Evolutionary conservation across 2,888 invertebrate genomes (phyloP).

Genomic region (Sisyra terminalis): DNA sequence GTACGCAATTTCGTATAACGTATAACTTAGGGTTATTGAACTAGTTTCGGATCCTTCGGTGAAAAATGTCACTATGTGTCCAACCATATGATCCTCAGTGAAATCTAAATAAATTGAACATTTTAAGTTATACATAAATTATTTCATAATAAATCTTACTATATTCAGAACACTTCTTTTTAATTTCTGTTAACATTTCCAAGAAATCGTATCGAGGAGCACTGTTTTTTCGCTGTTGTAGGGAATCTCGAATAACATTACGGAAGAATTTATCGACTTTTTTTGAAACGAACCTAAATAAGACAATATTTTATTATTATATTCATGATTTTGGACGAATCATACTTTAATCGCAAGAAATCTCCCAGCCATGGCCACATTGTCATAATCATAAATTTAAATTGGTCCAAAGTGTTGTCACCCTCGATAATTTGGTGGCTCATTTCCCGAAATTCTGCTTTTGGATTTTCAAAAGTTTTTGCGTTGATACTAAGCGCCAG

Average conservation of each 20-base stretch:
- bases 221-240: neutral
- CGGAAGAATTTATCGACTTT: neutral
- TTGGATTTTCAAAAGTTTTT: conserved; percentile 11
- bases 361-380: conserved; percentile 5
- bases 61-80: conserved; percentile 24
- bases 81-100: conserved; percentile 15
- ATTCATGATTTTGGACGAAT: neutral
- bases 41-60: conserved; percentile 27
- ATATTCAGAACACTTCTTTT: neutral
- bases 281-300: neutral
- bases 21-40: conserved; percentile 20
- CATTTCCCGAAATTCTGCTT: conserved; percentile 11
- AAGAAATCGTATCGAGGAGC: neutral
- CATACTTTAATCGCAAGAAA: conserved; percentile 1
- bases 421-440: conserved; percentile 9
- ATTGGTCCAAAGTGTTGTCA: neutral
- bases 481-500: conserved; percentile 11
- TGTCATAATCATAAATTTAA: conserved; percentile 6
- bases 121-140: neutral
- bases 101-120: neutral
- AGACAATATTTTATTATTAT: neutral
- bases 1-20: conserved; percentile 21
- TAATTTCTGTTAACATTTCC: neutral
- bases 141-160: neutral
- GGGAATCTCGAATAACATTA: neutral